Base-by-base conservation (phyloP, 2,113 vertebrate genomes). In the Smithornis capensis region DNA sequence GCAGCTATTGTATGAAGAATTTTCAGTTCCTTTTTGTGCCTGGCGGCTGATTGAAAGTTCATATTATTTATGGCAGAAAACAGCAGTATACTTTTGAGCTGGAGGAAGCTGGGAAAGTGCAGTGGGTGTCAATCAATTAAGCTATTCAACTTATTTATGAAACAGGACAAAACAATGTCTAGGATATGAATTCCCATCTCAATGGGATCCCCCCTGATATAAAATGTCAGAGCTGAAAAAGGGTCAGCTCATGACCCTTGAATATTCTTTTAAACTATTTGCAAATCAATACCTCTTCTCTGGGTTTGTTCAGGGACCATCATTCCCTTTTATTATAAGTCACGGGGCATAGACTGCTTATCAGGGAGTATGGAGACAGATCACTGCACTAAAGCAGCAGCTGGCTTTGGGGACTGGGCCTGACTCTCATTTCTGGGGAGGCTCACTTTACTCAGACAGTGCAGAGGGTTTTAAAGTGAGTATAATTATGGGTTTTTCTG, bases 101-200 rank as follows among this genome's bases (percentile, higher is more conserved):
- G 77, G 87, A 95, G 92, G 94, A 93, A 96, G 96, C 96, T 96
- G 95, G 91, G 96, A 97, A 96, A 96, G 92, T 96, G 94, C 89
- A 92, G 89, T 80, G 94, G 69, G 92, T 97, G 96, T 96, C 96
- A 97, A 96, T 97, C 96, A 97, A 97, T 96, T 96, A 97, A 93
- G 95, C 95, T 75, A 97, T 97, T 97, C 96, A 96, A 94, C 78
- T 94, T 96, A 96, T 95, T 97, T 97, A 96, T 96, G 96, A 97
- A 95, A 96, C 95, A 89, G 93, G 96, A 96, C 96, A 96, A 97
- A 96, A 97, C 96, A 94, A 94, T 94, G 96, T 89, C 83, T 94
- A 87, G 94, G 91, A 95, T 96, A 96, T 96, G 94, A 97, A 96
- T 96, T 96, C 95, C 87, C 94, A 85, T 95, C 96, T 97, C 96